Evolutionary conservation across 2,888 invertebrate genomes (phyloP).

Genomic region (Atrina japonica): DNA sequence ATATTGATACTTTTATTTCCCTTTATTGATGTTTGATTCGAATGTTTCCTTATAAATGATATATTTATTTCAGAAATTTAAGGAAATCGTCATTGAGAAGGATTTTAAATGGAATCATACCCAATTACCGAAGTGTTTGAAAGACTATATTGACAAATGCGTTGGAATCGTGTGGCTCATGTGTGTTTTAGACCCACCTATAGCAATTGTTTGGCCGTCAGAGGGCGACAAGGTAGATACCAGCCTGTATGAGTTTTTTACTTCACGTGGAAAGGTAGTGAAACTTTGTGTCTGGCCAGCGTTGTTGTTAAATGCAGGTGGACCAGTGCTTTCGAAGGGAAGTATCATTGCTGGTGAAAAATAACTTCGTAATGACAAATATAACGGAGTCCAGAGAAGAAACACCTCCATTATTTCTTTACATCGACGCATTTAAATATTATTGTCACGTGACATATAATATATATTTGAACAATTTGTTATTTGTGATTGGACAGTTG

Average conservation of each 20-base stretch:
- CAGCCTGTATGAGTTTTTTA: constrained; percentile 9
- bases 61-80: constrained; percentile 28
- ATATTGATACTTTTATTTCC: too few relatives aligned
- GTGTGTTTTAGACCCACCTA: constrained; percentile 25
- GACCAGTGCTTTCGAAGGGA: constrained; percentile 21
- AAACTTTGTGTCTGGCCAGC: constrained; percentile 21
- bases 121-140: constrained; percentile 4
- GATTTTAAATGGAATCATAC: constrained; percentile 23
- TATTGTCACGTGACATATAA: too few relatives aligned
- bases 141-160: constrained; percentile 21
- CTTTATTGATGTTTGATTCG: too few relatives aligned
- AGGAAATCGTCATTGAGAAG: constrained; percentile 10
- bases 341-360: constrained; percentile 2
- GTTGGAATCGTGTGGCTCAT: constrained; percentile 19
- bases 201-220: constrained; percentile 19
- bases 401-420: too few relatives aligned
- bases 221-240: constrained; percentile 16
- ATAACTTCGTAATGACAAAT: too few relatives aligned
- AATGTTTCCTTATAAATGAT: too few relatives aligned
- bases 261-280: background rate
- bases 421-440: too few relatives aligned
- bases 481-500: too few relatives aligned
- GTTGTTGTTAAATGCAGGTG: background rate
- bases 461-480: too few relatives aligned
- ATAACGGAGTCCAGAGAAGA: too few relatives aligned